Evolutionary conservation across 2,888 invertebrate genomes (phyloP), one percentile per base, ranked within the genome.

Genomic region (Polyommatus icarus): DNA sequence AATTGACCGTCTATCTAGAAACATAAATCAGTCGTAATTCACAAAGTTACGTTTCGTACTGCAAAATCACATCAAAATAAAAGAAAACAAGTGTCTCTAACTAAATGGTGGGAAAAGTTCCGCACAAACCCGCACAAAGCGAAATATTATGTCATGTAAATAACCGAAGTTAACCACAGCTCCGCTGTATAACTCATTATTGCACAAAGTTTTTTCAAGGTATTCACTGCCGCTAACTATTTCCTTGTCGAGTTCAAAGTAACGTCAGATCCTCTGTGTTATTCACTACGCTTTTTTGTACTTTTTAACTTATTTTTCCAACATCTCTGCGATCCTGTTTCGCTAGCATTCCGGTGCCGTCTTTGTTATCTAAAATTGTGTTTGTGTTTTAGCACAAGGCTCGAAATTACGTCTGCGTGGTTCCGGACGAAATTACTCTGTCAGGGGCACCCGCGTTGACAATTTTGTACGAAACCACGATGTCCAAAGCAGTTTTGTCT

Each of bases 231-330:
- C 8, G 75, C 29, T 24, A 73, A 73, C 73, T 75, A 50, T 50
- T 75, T 50, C 73, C 24, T 73, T 73, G 73, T 50, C 50, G 75
- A 29, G 24, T 75, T 54, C 75, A 54, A 54, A 75, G 75, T 29
- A 54, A 75, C 24, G 29, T 75, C 75, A 18, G 46, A 50, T 24
- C 46, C 46, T 20, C 73, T 40, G 40, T 46, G 40, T 72, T 40
- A 72, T 72, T 72, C 72, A n/a, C 72, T 72, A 72, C 72, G 72
- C 20, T 71, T 36, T 54, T 71, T 36, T 71, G 18, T 71, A 36
- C 24, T 36, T n/a, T 20, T 40, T 36, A 36, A 8, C 18, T 72
- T 54, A 54, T 72, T 40, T 71, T 40, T 40, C 3, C 40, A 40
- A 40, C 40, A 72, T 72, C 72, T 72, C 72, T 40, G 0, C 40